These are phyloP conservation scores for Drosophila parthenogenetica DNA, from an alignment of 2,888 invertebrate genomes.

Conservation along the genomic window DNA sequence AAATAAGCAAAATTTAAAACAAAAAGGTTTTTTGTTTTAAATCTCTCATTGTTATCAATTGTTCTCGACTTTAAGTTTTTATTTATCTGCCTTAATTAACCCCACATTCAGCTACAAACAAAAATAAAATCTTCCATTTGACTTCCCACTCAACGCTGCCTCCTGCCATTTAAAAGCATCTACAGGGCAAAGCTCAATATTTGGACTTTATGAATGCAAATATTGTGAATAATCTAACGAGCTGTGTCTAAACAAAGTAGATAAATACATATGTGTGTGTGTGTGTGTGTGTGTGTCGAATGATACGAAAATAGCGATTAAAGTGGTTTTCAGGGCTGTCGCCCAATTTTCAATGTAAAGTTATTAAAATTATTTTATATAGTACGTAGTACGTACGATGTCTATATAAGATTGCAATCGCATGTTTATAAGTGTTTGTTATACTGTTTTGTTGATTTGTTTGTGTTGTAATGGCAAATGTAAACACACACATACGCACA, in stretches of 20 bases:
- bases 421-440: conserved; percentile 23
- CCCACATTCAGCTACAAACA: too few relatives aligned
- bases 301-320: conserved; percentile 8
- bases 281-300: not conserved
- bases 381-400: conserved; percentile 29
- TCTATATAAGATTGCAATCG: conserved; percentile 6
- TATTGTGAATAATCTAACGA: not conserved
- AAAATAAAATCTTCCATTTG: too few relatives aligned
- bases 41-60: too few relatives aligned
- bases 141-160: too few relatives aligned
- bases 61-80: too few relatives aligned
- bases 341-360: conserved; percentile 27
- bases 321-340: conserved; percentile 1
- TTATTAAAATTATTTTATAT: conserved; percentile 43
- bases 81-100: too few relatives aligned
- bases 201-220: conserved; percentile 1
- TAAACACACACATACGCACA: conserved; percentile 35
- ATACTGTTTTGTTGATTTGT: conserved; percentile 36
- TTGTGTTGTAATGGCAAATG: conserved; percentile 50
- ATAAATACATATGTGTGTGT: conserved; percentile 2
- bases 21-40: too few relatives aligned
- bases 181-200: not conserved
- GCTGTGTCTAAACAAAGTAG: conserved; percentile 9
- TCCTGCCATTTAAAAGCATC: too few relatives aligned
- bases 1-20: too few relatives aligned